Evolutionary conservation across 2,113 vertebrate species (phyloP).

Genomic region (Corythoichthys haematopterus): DNA sequence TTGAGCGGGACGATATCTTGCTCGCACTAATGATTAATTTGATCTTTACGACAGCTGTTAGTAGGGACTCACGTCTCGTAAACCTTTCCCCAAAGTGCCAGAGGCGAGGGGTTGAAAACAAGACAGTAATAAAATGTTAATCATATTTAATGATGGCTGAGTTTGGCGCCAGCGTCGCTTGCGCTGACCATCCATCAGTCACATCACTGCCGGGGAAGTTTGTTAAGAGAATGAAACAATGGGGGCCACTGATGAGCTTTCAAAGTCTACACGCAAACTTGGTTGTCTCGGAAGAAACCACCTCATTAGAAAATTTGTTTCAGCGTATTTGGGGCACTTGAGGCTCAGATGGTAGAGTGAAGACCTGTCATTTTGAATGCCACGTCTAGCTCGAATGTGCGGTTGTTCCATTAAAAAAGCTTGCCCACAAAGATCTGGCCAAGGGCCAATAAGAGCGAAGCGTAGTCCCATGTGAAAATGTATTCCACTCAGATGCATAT

Average conservation of each 20-base stretch:
- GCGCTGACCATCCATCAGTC: slow-evolving; percentile 41
- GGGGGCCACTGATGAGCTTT: slow-evolving; percentile 37
- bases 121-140: slow-evolving; percentile 61
- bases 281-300: slow-evolving; percentile 14
- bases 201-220: slow-evolving; percentile 36
- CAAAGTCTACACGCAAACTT: slow-evolving; percentile 35
- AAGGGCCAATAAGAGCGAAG: no score
- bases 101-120: slow-evolving; percentile 40
- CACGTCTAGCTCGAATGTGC: no score
- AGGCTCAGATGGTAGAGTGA: no score
- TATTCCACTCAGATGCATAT: no score
- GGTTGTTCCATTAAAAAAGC: no score
- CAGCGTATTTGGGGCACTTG: slow-evolving; percentile 6
- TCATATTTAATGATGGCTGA: slow-evolving; percentile 52
- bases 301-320: slow-evolving; percentile 20
- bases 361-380: no score
- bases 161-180: slow-evolving; percentile 32
- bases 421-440: no score
- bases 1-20: slow-evolving; percentile 4
- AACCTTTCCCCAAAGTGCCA: slow-evolving; percentile 37
- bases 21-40: slow-evolving; percentile 27
- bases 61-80: slow-evolving; percentile 43
- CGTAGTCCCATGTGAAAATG: no score
- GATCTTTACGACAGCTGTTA: slow-evolving; percentile 39
- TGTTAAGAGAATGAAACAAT: slow-evolving; percentile 42